phyloP scores from a whole-genome alignment of 1,140 invertebrate genomes.

The Nebria ingens region DNA sequence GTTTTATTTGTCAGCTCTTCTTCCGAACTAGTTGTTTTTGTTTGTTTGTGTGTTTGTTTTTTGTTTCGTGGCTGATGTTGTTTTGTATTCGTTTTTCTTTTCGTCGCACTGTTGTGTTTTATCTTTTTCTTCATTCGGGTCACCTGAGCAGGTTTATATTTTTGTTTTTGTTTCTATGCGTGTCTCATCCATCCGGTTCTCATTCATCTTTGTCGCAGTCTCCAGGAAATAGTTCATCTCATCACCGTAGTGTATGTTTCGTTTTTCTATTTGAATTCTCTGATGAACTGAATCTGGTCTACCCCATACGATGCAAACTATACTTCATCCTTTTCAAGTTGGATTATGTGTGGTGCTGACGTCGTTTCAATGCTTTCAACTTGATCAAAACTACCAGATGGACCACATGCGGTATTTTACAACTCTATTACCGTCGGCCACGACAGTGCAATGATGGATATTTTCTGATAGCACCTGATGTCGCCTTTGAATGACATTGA shows the following conservation, averaged over 20 bases:
- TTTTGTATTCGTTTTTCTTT: too few species aligned
- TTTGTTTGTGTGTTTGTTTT: background rate
- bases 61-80: too few species aligned
- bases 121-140: background rate
- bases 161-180: conserved; percentile 5
- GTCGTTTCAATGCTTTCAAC: background rate
- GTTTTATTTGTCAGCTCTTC: conserved; percentile 3
- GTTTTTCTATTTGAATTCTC: too few species aligned
- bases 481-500: too few species aligned
- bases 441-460: too few species aligned
- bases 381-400: background rate
- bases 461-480: too few species aligned
- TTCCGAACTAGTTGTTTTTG: conserved; percentile 4
- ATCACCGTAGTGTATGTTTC: too few species aligned
- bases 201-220: background rate
- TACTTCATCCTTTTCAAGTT: background rate
- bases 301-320: too few species aligned
- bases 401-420: too few species aligned
- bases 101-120: background rate
- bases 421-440: too few species aligned
- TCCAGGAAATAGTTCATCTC: background rate
- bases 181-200: background rate
- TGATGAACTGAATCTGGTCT: too few species aligned
- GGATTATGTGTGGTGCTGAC: background rate
- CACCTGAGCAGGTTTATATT: background rate